Percentiles rank a stretch among this genome's conserved stretches.
Evolutionary conservation across 1,140 invertebrate genomes (phyloP).

Genomic region (Zophobas morio): DNA sequence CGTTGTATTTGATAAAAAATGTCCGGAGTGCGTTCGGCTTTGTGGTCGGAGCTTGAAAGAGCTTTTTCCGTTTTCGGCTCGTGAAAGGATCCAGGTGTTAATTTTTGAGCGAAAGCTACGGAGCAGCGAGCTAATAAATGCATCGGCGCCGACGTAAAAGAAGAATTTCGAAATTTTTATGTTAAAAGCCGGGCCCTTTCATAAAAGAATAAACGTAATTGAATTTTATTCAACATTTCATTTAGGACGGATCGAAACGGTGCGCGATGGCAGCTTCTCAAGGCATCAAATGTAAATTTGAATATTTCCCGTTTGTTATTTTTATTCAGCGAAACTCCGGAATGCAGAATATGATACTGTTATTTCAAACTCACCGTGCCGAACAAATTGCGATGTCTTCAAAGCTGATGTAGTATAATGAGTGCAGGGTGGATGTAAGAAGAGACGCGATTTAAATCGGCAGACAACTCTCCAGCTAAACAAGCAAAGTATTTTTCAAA

Average conservation of each 20-base stretch:
- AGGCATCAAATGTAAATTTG: constrained; percentile 45
- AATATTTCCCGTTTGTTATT: constrained; percentile 45
- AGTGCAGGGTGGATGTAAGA: constrained; percentile 23
- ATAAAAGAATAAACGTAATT: constrained; percentile 32
- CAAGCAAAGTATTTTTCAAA: constrained; percentile 29
- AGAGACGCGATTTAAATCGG: constrained; percentile 35
- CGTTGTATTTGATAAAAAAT: no score
- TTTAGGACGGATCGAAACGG: constrained; percentile 13
- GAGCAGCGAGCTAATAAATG: background rate
- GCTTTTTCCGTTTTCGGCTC: no score
- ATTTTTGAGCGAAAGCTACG: no score
- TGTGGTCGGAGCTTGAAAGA: no score
- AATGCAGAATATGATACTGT: constrained; percentile 40
- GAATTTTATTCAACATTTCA: constrained; percentile 30
- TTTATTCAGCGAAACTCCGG: constrained; percentile 37
- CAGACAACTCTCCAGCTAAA: background rate
- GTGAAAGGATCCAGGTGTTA: no score
- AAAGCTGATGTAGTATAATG: constrained; percentile 36
- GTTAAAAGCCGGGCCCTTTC: constrained; percentile 13
- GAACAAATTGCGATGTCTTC: constrained; percentile 41
- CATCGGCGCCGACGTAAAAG: background rate
- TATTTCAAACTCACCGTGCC: constrained; percentile 39
- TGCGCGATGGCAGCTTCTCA: constrained; percentile 11
- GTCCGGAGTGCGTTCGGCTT: no score
- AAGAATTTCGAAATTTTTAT: constrained; percentile 12